Evolutionary conservation across 2,113 vertebrate species (phyloP).

Genomic region (Carassius carassius): DNA sequence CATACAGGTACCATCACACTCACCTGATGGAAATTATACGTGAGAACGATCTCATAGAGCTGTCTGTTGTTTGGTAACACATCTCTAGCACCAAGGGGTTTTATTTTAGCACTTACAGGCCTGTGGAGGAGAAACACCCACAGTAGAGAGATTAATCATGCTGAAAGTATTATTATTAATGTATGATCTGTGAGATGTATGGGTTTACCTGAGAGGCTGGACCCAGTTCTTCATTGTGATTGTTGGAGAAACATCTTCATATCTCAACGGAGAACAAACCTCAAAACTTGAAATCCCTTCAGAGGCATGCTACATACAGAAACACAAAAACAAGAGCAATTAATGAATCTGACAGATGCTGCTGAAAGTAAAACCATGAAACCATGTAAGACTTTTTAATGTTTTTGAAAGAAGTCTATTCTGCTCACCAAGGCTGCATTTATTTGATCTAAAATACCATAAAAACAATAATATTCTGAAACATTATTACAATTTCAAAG

Average conservation of each 20-base stretch:
- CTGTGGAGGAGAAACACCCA: constrained; percentile 67
- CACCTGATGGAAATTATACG: constrained; percentile 95
- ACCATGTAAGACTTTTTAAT: not conserved
- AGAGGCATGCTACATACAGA: constrained; percentile 84
- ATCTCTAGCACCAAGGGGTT: constrained; percentile 89
- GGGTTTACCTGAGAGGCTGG: constrained; percentile 88
- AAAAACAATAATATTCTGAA: too few relatives aligned
- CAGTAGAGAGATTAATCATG: not conserved
- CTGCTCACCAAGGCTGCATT: too few relatives aligned
- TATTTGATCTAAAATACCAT: too few relatives aligned
- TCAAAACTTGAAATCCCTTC: constrained; percentile 94
- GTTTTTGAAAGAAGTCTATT: too few relatives aligned
- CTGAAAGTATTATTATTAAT: not conserved
- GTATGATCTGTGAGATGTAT: too few relatives aligned
- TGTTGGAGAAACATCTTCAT: constrained; percentile 91
- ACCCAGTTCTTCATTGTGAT: constrained; percentile 97
- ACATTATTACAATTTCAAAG: too few relatives aligned
- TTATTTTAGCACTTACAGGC: constrained; percentile 90
- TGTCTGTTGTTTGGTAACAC: constrained; percentile 94
- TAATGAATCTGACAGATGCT: not conserved
- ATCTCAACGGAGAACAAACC: constrained; percentile 86
- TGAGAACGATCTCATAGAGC: constrained; percentile 92
- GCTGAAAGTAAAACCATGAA: not conserved
- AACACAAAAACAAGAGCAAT: not conserved
- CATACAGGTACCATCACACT: constrained; percentile 19